A percentile compares a stretch with the other conserved stretches of the same genome.
phyloP scores from a whole-genome alignment of 2,113 vertebrate species.

The Microtus oregoni region DNA sequence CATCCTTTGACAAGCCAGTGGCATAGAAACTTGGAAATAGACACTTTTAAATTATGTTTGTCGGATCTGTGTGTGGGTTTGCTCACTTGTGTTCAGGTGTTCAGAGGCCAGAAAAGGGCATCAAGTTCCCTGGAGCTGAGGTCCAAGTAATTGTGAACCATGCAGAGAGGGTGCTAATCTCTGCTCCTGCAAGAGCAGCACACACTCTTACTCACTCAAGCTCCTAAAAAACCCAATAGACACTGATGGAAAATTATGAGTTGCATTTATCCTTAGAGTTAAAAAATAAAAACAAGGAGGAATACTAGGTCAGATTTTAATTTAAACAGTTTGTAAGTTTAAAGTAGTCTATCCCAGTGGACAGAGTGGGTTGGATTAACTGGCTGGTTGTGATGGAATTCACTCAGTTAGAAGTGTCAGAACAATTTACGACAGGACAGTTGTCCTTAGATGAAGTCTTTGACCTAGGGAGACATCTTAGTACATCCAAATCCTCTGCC shows the following conservation, averaged over 20 bases:
- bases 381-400: no score
- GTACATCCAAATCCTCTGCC: no score
- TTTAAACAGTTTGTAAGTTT: no score
- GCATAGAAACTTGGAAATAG: not conserved
- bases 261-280: not conserved
- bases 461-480: no score
- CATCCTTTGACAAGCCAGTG: not conserved
- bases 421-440: no score
- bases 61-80: not conserved
- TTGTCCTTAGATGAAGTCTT: no score
- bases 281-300: not conserved
- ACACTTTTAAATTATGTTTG: not conserved
- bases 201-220: not conserved
- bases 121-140: not conserved
- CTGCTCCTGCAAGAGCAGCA: not conserved
- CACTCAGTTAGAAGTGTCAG: no score
- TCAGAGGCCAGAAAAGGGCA: not conserved
- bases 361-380: no score
- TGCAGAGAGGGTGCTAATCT: not conserved
- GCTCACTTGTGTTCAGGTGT: not conserved
- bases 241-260: rapidly evolving
- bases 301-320: no score
- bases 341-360: no score
- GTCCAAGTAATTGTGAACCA: not conserved
- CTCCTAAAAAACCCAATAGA: not conserved